Evolutionary conservation across 1,140 invertebrate species (phyloP), one percentile per base, ranked within the genome.

Genomic region (Nephila pilipes): DNA sequence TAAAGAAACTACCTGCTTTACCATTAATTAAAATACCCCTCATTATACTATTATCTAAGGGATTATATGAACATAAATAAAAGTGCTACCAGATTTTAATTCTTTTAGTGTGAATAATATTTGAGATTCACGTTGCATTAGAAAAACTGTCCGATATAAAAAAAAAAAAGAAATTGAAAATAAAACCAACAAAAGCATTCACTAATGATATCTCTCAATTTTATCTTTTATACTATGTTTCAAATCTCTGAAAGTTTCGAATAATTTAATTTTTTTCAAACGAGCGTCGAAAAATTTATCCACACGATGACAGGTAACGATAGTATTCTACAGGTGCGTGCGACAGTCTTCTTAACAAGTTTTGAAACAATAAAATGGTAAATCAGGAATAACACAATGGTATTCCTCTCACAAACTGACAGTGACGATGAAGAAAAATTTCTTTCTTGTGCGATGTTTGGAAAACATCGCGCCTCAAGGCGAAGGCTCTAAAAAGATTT

Each of bases 351-450:
- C 29, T 75, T 75, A 75, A 75, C 65, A 75, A 29, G 29, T 32
- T 75, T 29, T 75, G 65, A 32, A 75, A 75, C 65, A 81, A 81
- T 81, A 46, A 81, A 81, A 81, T 81, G 80, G 80, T 81, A 81
- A 81, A 81, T 81, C 80, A 81, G 80, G 46, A 55, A 54, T 55
- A 81, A 81, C 18, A 81, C 65, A 75, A 65, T 25, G n/a, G 60
- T 29, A 18, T 18, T 32, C 65, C 25, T 32, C 65, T 2, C 65
- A 12, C 25, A 36, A 75, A 29, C 29, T 75, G 65, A 75, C 65
- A 75, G 65, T 29, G 12, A 36, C 3, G 65, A 29, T 14, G 22
- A 20, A 81, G 80, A 81, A 25, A 46, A 55, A 54, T 81, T 55
- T 46, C 38, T 5, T 80, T 55, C 65, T 75, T 46, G 36, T 20